phyloP scores from a whole-genome alignment of 1,140 invertebrate genomes.

The Halictus rubicundus region DNA sequence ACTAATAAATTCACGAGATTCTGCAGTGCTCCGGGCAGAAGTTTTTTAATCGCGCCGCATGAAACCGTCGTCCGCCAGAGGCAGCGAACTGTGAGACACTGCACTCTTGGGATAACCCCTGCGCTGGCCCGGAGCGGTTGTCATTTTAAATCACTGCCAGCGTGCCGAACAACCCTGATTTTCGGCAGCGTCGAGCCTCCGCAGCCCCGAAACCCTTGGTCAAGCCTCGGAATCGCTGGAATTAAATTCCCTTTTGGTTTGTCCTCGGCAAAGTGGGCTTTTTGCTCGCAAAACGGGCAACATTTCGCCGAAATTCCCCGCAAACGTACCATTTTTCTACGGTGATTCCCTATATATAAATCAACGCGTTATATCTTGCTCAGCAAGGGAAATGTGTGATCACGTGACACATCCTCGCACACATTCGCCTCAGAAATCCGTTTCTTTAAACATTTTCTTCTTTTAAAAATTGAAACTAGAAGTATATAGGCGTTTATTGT shows the following conservation, averaged over 20 bases:
- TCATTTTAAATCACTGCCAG: conserved; percentile 77
- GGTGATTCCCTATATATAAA: background rate
- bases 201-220: conserved; percentile 19
- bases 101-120: conserved; percentile 71
- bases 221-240: conserved; percentile 44
- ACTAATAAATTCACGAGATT: conserved; percentile 73
- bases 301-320: conserved; percentile 3
- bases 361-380: background rate
- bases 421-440: no score
- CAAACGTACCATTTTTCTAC: conserved; percentile 7
- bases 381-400: no score
- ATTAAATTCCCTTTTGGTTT: conserved; percentile 60
- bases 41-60: conserved; percentile 73
- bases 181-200: conserved; percentile 6
- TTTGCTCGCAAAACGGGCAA: background rate
- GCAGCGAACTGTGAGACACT: conserved; percentile 68
- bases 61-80: conserved; percentile 56
- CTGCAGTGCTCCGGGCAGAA: conserved; percentile 68
- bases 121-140: conserved; percentile 62
- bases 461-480: no score
- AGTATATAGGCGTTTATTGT: no score
- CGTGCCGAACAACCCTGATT: conserved; percentile 39
- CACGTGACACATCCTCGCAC: no score
- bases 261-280: conserved; percentile 1
- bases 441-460: no score